Evolutionary conservation across 2,888 invertebrate genomes (phyloP), one percentile per base, ranked within the genome.

Genomic region (Miltochrista miniata): DNA sequence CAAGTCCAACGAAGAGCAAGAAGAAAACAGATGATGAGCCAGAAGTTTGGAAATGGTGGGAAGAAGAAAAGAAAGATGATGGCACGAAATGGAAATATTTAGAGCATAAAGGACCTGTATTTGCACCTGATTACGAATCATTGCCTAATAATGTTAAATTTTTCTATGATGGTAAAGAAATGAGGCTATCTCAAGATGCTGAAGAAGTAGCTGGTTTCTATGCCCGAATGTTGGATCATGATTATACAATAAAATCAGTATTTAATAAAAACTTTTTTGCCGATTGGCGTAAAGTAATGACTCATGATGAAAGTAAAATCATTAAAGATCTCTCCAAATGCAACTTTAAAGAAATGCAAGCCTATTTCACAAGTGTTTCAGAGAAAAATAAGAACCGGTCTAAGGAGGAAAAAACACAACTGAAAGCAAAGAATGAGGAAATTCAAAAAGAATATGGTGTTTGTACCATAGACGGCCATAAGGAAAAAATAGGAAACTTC

Each of bases 171-270:
- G 98, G 98, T 62, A 96, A 96, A 83, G 94, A 94, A 58, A 93
- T 99, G 92, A 93, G 93, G 54, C 91, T 99, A n/a, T 94, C 95
- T 0, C 92, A 94, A 74, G 94, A 94, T 42, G 93, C 98, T 0
- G 99, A 99, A 87, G 99, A 99, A 90, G 96, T 99, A 2, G 99
- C 98, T 2, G 97, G 97, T 11, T 99, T 99, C 81, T 99, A 99
- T 87, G 98, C 98, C 0, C 95, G 96, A 67, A 99, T 99, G 98
- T 93, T 99, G 69, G 99, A 99, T 70, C 99, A 99, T 79, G 99
- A 99, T 70, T 99, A 99, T 82, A 98, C 98, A n/a, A 96, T 98
- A 7, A 98, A 98, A 83, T 93, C 96, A 14, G 93, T 94, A 46
- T 99, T 99, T 90, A 99, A 99, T 82, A 96, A 93, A 29, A 99